Conservation (phyloP, 2,797 vertebrate species). For the Hapalemur alaotrensis region DNA sequence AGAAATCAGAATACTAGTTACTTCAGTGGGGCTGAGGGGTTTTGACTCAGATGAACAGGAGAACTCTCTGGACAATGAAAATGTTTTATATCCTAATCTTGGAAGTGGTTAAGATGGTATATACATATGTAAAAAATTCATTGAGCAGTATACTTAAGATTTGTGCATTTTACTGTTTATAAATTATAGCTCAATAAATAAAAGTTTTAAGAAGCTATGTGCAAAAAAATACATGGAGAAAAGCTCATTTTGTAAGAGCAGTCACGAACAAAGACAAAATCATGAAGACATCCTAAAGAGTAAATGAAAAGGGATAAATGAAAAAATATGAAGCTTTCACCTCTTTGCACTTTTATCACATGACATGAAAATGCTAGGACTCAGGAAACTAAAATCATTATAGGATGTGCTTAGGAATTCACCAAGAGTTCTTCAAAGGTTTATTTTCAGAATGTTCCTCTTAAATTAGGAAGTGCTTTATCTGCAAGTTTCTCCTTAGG, state of each 20-base stretch:
- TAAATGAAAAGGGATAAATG: neutral
- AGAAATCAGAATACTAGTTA: slow-evolving; percentile 7
- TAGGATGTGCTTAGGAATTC: neutral
- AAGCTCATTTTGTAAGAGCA: slow-evolving; percentile 32
- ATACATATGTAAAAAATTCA: slow-evolving; percentile 60
- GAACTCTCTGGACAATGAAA: slow-evolving; percentile 40
- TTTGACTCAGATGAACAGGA: slow-evolving; percentile 31
- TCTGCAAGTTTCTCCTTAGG: slow-evolving; percentile 57
- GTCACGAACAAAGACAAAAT: slow-evolving; percentile 22
- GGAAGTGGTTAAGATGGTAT: slow-evolving; percentile 53
- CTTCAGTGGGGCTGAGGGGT: neutral
- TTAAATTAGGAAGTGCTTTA: slow-evolving; percentile 66
- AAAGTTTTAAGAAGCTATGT: slow-evolving; percentile 36
- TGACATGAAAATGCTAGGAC: neutral
- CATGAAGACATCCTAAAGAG: neutral
- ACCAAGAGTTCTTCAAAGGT: neutral
- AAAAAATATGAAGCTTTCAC: slow-evolving; percentile 33
- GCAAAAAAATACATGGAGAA: slow-evolving; percentile 32
- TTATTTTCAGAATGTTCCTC: slow-evolving; percentile 42
- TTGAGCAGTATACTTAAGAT: slow-evolving; percentile 40
- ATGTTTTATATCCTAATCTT: slow-evolving; percentile 60
- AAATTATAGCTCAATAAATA: slow-evolving; percentile 59
- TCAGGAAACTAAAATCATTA: slow-evolving; percentile 32
- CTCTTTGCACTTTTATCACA: slow-evolving; percentile 34
- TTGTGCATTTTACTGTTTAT: slow-evolving; percentile 57